Conservation (phyloP, 2,888 invertebrate genomes). For the Agriopis leucophaearia region DNA sequence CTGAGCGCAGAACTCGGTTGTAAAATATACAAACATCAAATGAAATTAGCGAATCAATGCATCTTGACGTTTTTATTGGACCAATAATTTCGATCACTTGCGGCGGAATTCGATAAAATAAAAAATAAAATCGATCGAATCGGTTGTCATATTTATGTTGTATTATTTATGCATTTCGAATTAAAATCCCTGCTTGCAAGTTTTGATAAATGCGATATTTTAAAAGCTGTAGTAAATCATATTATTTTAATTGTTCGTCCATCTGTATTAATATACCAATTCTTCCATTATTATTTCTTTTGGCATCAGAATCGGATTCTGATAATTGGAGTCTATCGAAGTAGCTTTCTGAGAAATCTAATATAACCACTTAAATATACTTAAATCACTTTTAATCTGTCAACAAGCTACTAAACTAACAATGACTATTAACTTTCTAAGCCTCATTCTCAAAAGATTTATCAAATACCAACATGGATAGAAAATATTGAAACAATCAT, state of each 20-base stretch:
- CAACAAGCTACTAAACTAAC: slow-evolving; percentile 17
- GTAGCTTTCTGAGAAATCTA: no score
- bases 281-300: not conserved
- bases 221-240: not conserved
- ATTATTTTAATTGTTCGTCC: not conserved
- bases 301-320: no score
- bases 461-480: slow-evolving; percentile 43
- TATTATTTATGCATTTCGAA: slow-evolving; percentile 29
- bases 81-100: slow-evolving; percentile 55
- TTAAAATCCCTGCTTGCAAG: slow-evolving; percentile 5
- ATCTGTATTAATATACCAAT: not conserved
- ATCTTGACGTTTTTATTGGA: slow-evolving; percentile 61
- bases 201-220: slow-evolving; percentile 1
- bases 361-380: no score
- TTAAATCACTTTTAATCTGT: slow-evolving; percentile 1
- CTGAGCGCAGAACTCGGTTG: not conserved
- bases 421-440: slow-evolving; percentile 40
- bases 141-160: slow-evolving; percentile 42
- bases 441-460: slow-evolving; percentile 32
- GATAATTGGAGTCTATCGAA: no score
- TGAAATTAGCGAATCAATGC: slow-evolving; percentile 61
- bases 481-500: slow-evolving; percentile 57
- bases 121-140: slow-evolving; percentile 39
- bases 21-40: slow-evolving; percentile 55
- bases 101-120: slow-evolving; percentile 34